A percentile compares a stretch with the other conserved stretches of the same genome.
Conservation (phyloP, 2,797 vertebrate species). For the Enteromius viviparus region DNA sequence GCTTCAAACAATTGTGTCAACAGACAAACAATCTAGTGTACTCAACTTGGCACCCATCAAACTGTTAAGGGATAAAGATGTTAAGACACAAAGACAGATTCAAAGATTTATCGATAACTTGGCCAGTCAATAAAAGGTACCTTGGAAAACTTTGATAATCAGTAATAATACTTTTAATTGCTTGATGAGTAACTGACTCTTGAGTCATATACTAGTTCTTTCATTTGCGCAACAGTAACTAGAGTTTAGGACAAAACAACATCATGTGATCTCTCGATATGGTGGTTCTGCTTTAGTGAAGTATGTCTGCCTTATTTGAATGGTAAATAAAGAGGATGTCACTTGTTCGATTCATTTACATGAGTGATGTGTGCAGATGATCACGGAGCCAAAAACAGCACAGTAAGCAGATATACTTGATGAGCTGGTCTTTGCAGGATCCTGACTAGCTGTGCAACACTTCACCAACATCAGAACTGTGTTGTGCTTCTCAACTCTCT, state of each 20-base stretch:
- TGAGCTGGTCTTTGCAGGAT: conserved; percentile 42
- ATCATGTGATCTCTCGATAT: conserved; percentile 21
- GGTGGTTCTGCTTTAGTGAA: conserved; percentile 15
- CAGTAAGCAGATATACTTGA: conserved; percentile 56
- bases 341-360: conserved; percentile 47
- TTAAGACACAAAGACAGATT: neutral
- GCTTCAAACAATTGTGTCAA: neutral
- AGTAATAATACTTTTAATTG: neutral
- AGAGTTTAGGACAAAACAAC: neutral
- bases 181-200: neutral
- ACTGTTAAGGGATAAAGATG: neutral
- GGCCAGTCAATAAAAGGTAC: neutral
- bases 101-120: neutral
- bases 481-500: neutral
- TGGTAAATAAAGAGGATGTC: conserved; percentile 58
- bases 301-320: conserved; percentile 59
- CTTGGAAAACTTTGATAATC: neutral
- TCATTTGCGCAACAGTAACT: neutral
- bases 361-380: conserved; percentile 38
- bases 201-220: neutral
- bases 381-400: conserved; percentile 1
- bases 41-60: neutral
- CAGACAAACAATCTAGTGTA: conserved; percentile 9
- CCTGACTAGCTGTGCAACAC: conserved; percentile 12
- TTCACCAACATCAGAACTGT: neutral